phyloP scores from a whole-genome alignment of 2,113 vertebrate genomes.

The Eclectus roratus region DNA sequence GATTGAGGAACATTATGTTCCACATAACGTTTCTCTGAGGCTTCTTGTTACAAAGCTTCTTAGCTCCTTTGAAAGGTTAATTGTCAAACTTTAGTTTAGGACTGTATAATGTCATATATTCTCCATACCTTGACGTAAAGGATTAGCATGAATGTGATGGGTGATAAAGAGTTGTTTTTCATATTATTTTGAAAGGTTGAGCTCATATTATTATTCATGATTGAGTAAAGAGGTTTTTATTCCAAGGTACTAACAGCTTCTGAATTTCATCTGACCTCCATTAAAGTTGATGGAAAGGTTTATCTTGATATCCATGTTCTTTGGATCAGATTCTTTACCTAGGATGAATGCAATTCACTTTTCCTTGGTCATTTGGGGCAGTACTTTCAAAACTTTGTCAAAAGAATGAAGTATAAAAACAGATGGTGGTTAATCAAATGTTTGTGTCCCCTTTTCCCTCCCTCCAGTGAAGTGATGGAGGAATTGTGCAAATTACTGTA shows the following conservation, averaged over 20 bases:
- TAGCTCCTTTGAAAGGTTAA: slow-evolving; percentile 37
- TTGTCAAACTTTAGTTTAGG: slow-evolving; percentile 13
- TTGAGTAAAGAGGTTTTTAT: slow-evolving; percentile 45
- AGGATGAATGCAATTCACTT: neutral
- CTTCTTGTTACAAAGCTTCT: neutral
- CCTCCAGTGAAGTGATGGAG: neutral
- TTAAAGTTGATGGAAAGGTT: neutral
- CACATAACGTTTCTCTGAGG: neutral
- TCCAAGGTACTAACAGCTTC: neutral
- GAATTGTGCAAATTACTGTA: neutral
- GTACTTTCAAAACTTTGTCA: neutral
- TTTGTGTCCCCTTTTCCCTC: neutral
- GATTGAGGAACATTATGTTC: neutral
- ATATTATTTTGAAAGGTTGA: slow-evolving; percentile 26
- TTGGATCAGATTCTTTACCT: neutral
- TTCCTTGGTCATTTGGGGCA: neutral
- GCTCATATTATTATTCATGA: slow-evolving; percentile 39
- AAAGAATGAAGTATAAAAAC: neutral
- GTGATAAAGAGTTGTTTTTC: slow-evolving; percentile 33
- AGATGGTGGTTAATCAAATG: neutral
- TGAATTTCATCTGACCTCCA: neutral
- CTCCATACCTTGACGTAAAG: neutral
- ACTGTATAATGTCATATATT: neutral
- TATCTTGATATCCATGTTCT: neutral
- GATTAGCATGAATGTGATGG: neutral